These are phyloP conservation scores for Linurgus olivaceus DNA, from an alignment of 2,797 vertebrate genomes.

Conservation along the genomic window DNA sequence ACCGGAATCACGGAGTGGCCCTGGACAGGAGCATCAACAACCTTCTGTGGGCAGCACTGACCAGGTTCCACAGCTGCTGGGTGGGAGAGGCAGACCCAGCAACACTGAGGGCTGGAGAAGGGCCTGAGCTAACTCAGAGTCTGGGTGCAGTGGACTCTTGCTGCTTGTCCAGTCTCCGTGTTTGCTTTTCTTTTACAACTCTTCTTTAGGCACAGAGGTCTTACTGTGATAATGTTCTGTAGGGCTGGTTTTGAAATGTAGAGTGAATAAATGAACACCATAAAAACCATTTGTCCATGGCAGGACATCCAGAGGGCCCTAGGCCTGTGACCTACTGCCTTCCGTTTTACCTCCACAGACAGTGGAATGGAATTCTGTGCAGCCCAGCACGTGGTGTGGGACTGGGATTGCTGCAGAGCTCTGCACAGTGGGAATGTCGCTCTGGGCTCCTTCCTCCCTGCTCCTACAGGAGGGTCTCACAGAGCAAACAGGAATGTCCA, in stretches of 20 bases:
- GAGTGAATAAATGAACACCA: not conserved
- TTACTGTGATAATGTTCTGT: not conserved
- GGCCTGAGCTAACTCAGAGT: not conserved
- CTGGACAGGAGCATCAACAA: not conserved
- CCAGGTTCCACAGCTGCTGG: not conserved
- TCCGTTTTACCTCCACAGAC: accelerated
- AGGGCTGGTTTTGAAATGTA: not conserved
- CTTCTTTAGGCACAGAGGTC: not conserved
- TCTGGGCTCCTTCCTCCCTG: accelerated
- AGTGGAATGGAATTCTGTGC: not conserved
- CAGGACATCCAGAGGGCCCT: not conserved
- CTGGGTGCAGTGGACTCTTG: not conserved
- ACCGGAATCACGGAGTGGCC: not conserved
- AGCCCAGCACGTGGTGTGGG: not conserved
- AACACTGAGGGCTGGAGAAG: not conserved
- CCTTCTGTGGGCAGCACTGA: not conserved
- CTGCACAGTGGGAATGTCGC: accelerated
- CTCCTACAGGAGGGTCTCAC: accelerated
- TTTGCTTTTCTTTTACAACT: not conserved
- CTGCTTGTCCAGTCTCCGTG: not conserved
- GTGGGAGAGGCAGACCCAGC: not conserved
- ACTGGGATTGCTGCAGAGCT: not conserved
- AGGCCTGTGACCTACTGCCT: not conserved
- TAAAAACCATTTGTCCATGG: not conserved
- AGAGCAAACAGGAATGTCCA: not conserved